phyloP scores from a whole-genome alignment of 2,888 invertebrate species.

The Diadromus collaris region DNA sequence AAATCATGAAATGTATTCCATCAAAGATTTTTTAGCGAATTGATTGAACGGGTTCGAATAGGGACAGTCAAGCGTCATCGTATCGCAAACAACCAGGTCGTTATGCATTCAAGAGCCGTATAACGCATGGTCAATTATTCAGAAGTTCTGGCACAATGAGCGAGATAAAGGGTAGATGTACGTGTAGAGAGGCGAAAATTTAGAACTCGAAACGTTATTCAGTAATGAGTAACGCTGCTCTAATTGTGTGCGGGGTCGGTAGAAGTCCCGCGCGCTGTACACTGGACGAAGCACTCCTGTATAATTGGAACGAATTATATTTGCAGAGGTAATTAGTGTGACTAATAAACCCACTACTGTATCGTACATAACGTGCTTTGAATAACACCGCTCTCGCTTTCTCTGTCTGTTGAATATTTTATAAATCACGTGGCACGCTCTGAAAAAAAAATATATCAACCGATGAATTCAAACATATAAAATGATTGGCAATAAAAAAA shows the following conservation, averaged over 20 bases:
- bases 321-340: conserved; percentile 58
- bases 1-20: not conserved
- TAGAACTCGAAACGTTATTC: conserved; percentile 46
- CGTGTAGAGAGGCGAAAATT: conserved; percentile 49
- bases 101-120: conserved; percentile 33
- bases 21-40: not conserved
- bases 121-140: conserved; percentile 48
- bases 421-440: not conserved
- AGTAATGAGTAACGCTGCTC: conserved; percentile 49
- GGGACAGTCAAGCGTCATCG: not conserved
- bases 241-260: conserved; percentile 50
- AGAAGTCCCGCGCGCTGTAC: conserved; percentile 27
- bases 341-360: conserved; percentile 46
- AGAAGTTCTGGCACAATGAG: conserved; percentile 41
- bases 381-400: not conserved
- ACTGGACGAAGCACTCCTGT: conserved; percentile 41
- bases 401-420: conserved; percentile 17
- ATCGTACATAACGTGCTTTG: conserved; percentile 22
- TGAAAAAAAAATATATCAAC: not conserved
- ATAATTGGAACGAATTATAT: conserved; percentile 59
- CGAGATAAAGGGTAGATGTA: conserved; percentile 10
- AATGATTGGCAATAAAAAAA: not conserved
- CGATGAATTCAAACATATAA: not conserved
- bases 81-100: conserved; percentile 7
- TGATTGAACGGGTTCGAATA: not conserved